Evolutionary conservation across 2,888 invertebrate genomes (phyloP).

Genomic region (Oithona nana): DNA sequence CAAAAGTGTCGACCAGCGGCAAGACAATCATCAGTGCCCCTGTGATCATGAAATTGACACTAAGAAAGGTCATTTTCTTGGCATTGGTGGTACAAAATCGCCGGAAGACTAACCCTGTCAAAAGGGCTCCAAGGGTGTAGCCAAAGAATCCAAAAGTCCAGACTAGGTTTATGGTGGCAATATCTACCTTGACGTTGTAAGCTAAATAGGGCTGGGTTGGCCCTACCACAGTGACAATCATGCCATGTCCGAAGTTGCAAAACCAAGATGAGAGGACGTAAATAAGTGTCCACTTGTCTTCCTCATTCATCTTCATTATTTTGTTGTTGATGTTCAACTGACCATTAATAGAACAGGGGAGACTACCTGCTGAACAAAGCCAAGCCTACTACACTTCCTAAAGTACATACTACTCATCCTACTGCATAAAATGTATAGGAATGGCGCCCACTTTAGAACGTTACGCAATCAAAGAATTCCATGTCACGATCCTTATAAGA

Average conservation of each 20-base stretch:
- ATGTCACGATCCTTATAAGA: no score
- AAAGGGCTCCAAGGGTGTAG: conserved; percentile 9
- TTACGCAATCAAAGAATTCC: no score
- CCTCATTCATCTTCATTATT: background rate
- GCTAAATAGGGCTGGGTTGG: conserved; percentile 17
- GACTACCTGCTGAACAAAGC: no score
- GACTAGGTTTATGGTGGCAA: conserved; percentile 11
- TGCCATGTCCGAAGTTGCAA: conserved; percentile 10
- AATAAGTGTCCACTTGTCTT: background rate
- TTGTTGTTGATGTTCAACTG: no score
- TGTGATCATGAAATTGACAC: background rate
- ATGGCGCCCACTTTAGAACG: no score
- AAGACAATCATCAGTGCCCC: conserved; percentile 1
- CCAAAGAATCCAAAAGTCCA: conserved; percentile 18
- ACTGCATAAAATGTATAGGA: no score
- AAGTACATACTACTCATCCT: no score
- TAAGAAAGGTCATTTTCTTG: conserved; percentile 2
- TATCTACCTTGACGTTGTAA: conserved; percentile 2
- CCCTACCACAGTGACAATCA: conserved; percentile 15
- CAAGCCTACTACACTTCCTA: no score
- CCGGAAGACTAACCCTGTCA: conserved; percentile 1
- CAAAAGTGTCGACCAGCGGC: conserved; percentile 7
- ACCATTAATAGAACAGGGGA: no score
- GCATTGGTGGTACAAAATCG: background rate
- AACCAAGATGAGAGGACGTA: conserved; percentile 10